Evolutionary conservation across 2,113 vertebrate species (phyloP), one percentile per base, ranked within the genome.

Genomic region (Rhabdornis inornatus): DNA sequence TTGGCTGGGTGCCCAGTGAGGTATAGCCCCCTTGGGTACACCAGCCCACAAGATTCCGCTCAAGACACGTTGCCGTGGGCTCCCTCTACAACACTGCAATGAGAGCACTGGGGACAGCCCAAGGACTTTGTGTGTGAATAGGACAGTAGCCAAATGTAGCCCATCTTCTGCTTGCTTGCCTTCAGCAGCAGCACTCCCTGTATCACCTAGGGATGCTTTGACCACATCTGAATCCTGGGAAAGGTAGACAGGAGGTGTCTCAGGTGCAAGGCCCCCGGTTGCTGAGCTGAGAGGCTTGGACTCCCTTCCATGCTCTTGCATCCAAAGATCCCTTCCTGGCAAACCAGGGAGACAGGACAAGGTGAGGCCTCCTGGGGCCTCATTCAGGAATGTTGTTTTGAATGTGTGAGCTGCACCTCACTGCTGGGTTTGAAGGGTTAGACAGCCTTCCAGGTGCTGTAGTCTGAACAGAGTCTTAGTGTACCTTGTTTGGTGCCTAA

Each of bases 41-140:
- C 15, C 39, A 64, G 40, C 74, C 53, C 25, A 16, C 39, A 35
- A 55, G 45, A 37, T 13, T 56, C 30, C 45, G 37, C 50, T 70
- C 52, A 25, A 31, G 60, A 71, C 17, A 31, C 0, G 1, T 63
- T 25, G 15, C 37, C 0, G 0, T 25, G 33, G 52, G 27, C 49
- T 88, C 19, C 55, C 27, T 63, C 40, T 42, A 25, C 13, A 31
- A 37, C 0, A 0, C 52, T 30, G 42, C 50, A 57, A 9, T 1
- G 11, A 33, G 50, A 65, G 45, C 28, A 19, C 42, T 39, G 11
- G 33, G 21, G 22, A 55, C 37, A 69, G 27, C 49, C 16, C 5
- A 8, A 72, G 39, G 66, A 89, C 50, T 20, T 76, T 5, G 6
- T 2, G 4, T 3, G 13, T 1, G 11, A 61, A 53, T 5, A 37